Conservation (phyloP, 2,113 vertebrate genomes). For the Atrichornis clamosus region DNA sequence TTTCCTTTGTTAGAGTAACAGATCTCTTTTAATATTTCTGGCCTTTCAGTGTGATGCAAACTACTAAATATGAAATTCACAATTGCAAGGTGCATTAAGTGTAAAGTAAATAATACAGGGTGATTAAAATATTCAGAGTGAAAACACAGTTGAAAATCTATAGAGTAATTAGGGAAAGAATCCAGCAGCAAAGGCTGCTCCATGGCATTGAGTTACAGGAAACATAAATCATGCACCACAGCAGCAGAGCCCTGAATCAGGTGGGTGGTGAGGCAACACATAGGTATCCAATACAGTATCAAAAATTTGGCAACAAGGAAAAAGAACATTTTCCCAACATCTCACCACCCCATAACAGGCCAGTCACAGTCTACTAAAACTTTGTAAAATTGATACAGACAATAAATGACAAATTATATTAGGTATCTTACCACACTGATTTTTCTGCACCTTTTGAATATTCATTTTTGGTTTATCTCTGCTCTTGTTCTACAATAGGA, state of each 20-base stretch:
- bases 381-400: not conserved
- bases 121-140: not conserved
- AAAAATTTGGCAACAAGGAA: not conserved
- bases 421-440: constrained; percentile 63
- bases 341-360: not conserved
- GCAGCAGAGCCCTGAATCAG: not conserved
- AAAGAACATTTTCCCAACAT: not conserved
- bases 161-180: not conserved
- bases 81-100: not conserved
- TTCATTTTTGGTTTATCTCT: constrained; percentile 55
- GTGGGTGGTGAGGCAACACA: not conserved
- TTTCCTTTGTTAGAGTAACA: not conserved
- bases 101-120: not conserved
- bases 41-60: not conserved
- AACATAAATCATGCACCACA: not conserved
- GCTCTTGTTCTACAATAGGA: constrained; percentile 39
- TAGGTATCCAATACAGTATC: not conserved
- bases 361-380: not conserved
- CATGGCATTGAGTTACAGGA: not conserved
- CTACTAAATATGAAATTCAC: not conserved
- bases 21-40: not conserved
- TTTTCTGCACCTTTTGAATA: constrained; percentile 45
- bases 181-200: not conserved
- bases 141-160: not conserved
- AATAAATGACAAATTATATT: not conserved